Evolutionary conservation across 2,113 vertebrate genomes (phyloP).

Genomic region (Isichthys henryi): DNA sequence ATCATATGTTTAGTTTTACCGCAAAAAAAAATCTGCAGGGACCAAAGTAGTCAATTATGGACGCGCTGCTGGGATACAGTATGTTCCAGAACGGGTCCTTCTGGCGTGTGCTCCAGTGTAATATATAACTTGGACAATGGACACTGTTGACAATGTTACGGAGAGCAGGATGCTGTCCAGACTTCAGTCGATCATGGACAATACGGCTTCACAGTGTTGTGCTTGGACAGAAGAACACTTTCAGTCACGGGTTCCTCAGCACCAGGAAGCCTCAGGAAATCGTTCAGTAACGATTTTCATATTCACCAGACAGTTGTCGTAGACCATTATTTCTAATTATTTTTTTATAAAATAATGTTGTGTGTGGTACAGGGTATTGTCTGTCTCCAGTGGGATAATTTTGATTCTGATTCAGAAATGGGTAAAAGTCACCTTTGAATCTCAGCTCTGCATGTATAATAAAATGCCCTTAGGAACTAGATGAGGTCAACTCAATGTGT

Average conservation of each 20-base stretch:
- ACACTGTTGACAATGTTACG: neutral
- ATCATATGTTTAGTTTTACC: neutral
- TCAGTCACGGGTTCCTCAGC: neutral
- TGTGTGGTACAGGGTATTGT: neutral
- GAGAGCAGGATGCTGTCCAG: neutral
- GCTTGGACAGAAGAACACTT: neutral
- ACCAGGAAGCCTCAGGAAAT: neutral
- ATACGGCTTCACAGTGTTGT: neutral
- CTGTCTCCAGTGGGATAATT: neutral
- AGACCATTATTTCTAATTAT: neutral
- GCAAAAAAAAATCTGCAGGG: neutral
- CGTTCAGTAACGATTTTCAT: neutral
- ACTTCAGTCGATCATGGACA: neutral
- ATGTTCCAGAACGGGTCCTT: neutral
- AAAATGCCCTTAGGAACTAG: neutral
- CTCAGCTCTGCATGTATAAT: neutral
- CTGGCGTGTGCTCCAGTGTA: neutral
- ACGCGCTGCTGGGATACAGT: neutral
- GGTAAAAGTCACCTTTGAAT: neutral
- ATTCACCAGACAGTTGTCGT: neutral
- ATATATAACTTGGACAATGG: neutral
- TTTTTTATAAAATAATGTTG: neutral
- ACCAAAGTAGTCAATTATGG: neutral
- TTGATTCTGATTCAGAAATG: neutral
- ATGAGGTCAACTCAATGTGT: neutral